Evolutionary conservation across 2,888 invertebrate genomes (phyloP).

Genomic region (Mantis religiosa): DNA sequence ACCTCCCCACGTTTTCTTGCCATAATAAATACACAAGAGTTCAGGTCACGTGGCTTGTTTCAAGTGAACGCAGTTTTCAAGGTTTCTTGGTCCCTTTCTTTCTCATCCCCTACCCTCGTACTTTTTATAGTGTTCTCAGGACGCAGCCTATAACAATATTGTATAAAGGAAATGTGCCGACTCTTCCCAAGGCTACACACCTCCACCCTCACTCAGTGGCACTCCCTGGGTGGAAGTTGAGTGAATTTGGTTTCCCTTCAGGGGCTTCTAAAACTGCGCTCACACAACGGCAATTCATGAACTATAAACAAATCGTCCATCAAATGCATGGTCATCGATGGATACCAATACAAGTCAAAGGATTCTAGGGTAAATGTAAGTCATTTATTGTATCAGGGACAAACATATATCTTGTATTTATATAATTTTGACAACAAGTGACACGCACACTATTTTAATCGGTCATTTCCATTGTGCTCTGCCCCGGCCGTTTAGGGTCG

Average conservation of each 20-base stretch:
- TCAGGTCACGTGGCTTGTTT: background rate
- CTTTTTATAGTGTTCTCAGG: conserved; percentile 14
- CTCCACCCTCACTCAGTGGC: conserved; percentile 30
- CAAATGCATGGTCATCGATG: background rate
- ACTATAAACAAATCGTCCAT: background rate
- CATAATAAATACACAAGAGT: background rate
- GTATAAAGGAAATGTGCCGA: conserved; percentile 16
- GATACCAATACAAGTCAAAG: too few species aligned
- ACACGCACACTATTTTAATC: too few species aligned
- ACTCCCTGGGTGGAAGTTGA: background rate
- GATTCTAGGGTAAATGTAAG: too few species aligned
- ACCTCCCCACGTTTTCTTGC: background rate
- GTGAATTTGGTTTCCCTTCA: background rate
- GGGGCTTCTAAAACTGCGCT: background rate
- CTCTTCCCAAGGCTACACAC: background rate
- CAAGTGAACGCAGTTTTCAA: background rate
- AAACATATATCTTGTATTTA: too few species aligned
- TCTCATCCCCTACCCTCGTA: background rate
- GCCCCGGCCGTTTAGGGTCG: too few species aligned
- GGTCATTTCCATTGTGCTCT: too few species aligned
- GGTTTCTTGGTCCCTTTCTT: background rate
- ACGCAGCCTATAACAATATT: conserved; percentile 23
- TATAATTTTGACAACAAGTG: too few species aligned
- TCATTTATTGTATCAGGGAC: too few species aligned
- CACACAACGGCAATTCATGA: background rate